These are phyloP conservation scores for Polypedilum vanderplanki DNA, from an alignment of 1,140 invertebrate genomes.

Conservation along the genomic window DNA sequence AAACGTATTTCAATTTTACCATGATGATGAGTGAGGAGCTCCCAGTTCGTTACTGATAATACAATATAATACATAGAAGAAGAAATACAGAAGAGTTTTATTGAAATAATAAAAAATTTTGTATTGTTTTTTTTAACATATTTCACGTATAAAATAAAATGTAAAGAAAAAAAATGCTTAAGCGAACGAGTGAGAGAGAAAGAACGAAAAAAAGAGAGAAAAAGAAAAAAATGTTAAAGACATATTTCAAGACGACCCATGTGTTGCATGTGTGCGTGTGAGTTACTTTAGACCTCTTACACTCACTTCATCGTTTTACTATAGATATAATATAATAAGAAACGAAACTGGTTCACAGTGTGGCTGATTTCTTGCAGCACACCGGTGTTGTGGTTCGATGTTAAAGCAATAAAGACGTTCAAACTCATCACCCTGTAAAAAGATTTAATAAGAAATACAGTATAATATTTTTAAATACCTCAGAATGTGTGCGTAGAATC, in stretches of 20 bases:
- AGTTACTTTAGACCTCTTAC: background rate
- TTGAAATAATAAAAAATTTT: slow-evolving; percentile 23
- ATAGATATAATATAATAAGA: slow-evolving; percentile 7
- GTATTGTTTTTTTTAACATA: slow-evolving; percentile 26
- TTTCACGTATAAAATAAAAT: background rate
- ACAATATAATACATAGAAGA: background rate
- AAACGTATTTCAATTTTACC: background rate
- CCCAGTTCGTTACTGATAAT: slow-evolving; percentile 21
- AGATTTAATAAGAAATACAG: slow-evolving; percentile 10
- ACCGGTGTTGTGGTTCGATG: background rate
- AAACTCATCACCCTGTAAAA: slow-evolving; percentile 15
- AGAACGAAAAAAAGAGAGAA: background rate
- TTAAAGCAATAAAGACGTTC: background rate
- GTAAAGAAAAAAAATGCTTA: no score
- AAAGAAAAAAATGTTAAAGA: slow-evolving; percentile 19
- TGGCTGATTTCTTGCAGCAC: slow-evolving; percentile 13
- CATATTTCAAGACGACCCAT: slow-evolving; percentile 4
- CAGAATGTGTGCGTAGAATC: slow-evolving; percentile 18
- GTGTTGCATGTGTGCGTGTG: slow-evolving; percentile 1
- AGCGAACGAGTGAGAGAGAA: no score
- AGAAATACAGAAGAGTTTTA: slow-evolving; percentile 10
- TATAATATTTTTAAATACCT: slow-evolving; percentile 28
- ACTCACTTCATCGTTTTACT: background rate
- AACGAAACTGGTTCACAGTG: slow-evolving; percentile 24
- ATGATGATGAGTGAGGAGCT: background rate